Conservation (phyloP, 1,140 invertebrate genomes). For the Dreissena polymorpha region DNA sequence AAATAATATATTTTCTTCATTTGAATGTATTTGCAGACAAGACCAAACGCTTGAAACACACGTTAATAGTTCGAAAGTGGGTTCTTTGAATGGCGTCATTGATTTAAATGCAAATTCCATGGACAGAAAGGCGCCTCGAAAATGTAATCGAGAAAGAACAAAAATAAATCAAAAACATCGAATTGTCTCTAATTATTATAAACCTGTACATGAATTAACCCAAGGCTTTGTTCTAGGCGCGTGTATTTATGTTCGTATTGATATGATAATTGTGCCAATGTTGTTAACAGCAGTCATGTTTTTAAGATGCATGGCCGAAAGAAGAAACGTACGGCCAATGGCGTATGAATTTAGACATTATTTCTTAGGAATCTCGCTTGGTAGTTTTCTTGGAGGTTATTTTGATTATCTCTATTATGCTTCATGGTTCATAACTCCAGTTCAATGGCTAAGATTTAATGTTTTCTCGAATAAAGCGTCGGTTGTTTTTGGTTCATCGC, state of each 20-base stretch:
- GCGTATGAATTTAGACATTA: slow-evolving; percentile 1
- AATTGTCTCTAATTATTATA: background rate
- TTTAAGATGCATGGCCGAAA: no score
- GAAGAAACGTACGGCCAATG: background rate
- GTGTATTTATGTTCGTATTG: slow-evolving; percentile 66
- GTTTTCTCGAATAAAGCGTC: slow-evolving; percentile 60
- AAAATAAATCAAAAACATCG: background rate
- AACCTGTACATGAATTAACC: slow-evolving; percentile 4
- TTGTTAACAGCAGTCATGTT: slow-evolving; percentile 8
- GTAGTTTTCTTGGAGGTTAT: slow-evolving; percentile 58
- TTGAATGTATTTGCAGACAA: no score
- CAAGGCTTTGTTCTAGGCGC: slow-evolving; percentile 60
- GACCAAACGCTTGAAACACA: no score
- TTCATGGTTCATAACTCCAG: slow-evolving; percentile 64
- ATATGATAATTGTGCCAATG: slow-evolving; percentile 42
- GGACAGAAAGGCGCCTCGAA: no score
- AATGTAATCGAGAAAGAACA: background rate
- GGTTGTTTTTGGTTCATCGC: slow-evolving; percentile 61
- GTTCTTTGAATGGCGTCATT: no score
- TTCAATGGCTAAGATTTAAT: slow-evolving; percentile 74
- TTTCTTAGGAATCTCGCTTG: slow-evolving; percentile 28
- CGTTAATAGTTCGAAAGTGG: no score
- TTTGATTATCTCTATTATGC: slow-evolving; percentile 67
- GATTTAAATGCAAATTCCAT: no score
- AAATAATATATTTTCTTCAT: no score